Conservation (phyloP, 1,140 invertebrate species). For the Atta colombica region DNA sequence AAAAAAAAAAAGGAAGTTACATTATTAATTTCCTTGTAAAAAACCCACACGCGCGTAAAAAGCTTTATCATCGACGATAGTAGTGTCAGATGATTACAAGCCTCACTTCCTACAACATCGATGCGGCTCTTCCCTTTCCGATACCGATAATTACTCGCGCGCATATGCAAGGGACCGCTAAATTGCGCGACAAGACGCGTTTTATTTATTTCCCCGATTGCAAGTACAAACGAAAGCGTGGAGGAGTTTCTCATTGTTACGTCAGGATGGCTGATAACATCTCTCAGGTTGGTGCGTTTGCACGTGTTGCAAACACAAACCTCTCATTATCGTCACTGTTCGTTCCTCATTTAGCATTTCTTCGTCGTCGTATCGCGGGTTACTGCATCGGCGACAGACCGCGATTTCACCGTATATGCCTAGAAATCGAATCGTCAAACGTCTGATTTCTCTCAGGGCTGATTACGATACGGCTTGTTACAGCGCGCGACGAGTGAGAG, state of each 20-base stretch:
- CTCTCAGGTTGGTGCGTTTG: conserved; percentile 78
- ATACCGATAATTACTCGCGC: conserved; percentile 32
- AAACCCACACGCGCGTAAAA: neutral
- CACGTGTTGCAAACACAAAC: conserved; percentile 78
- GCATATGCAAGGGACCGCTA: conserved; percentile 16
- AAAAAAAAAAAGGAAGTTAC: neutral
- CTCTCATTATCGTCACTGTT: conserved; percentile 80
- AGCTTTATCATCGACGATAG: neutral
- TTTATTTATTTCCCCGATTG: conserved; percentile 76
- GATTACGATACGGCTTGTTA: conserved; percentile 56
- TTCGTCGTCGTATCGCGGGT: conserved; percentile 52
- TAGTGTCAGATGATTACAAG: neutral
- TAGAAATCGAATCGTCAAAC: conserved; percentile 67
- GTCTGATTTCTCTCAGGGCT: conserved; percentile 11
- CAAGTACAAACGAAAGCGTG: conserved; percentile 83
- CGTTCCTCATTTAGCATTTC: conserved; percentile 75
- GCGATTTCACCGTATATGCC: conserved; percentile 67
- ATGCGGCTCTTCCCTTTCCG: neutral
- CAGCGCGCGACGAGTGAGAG: neutral
- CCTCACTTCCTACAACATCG: neutral
- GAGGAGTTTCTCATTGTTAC: conserved; percentile 85
- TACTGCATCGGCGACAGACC: conserved; percentile 42
- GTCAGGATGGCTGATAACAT: conserved; percentile 82
- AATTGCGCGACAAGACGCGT: conserved; percentile 59
- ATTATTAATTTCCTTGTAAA: neutral